A percentile compares a stretch with the other conserved stretches of the same genome.
phyloP scores from a whole-genome alignment of 2,888 invertebrate species.

The Platerodrilus igneus region DNA sequence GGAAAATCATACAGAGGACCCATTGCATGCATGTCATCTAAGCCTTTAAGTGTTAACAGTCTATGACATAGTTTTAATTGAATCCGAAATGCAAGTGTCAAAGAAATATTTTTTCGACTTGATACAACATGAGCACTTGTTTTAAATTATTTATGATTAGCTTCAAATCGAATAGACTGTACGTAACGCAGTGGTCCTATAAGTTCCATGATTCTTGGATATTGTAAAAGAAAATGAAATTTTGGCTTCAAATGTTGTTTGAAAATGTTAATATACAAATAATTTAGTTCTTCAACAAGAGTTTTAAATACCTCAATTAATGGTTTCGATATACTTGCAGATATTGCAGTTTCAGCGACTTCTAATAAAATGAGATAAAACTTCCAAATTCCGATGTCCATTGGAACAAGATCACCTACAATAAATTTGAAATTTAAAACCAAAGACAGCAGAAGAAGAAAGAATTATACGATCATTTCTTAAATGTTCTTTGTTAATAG shows the following conservation, averaged over 20 bases:
- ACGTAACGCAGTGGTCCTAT: conserved; percentile 15
- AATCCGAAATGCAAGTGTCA: conserved; percentile 14
- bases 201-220: conserved; percentile 10
- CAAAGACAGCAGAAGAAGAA: conserved; percentile 31
- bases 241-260: conserved; percentile 15
- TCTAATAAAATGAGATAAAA: conserved; percentile 23
- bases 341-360: conserved; percentile 13
- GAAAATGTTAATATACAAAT: conserved; percentile 16
- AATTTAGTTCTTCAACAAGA: conserved; percentile 16
- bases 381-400: conserved; percentile 20
- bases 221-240: too few species aligned
- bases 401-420: conserved; percentile 24
- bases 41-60: conserved; percentile 13
- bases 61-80: conserved; percentile 20
- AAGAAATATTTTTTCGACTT: conserved; percentile 18
- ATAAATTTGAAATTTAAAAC: conserved; percentile 28
- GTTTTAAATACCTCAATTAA: conserved; percentile 11
- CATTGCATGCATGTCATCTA: conserved; percentile 9
- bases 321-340: conserved; percentile 3
- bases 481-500: conserved; percentile 27
- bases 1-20: too few species aligned
- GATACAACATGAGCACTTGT: conserved; percentile 7
- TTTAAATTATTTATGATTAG: conserved; percentile 20
- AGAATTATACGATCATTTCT: conserved; percentile 24
- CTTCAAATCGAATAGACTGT: conserved; percentile 21